Evolutionary conservation across 2,888 invertebrate species (phyloP).

Genomic region (Gymnocheta viridis): DNA sequence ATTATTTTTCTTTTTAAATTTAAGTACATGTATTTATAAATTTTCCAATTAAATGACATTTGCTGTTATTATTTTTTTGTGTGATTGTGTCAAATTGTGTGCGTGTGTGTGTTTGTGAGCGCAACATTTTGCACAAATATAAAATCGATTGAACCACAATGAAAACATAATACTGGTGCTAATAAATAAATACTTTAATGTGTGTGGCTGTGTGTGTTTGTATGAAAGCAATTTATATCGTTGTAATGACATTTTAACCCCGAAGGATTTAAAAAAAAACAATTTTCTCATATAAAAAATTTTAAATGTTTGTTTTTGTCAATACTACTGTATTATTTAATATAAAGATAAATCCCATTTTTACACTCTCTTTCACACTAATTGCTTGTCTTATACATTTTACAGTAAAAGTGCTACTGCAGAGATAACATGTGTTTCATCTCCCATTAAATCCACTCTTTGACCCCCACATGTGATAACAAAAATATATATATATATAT

Average conservation of each 20-base stretch:
- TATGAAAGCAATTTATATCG: not conserved
- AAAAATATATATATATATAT: too few species aligned
- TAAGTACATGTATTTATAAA: too few species aligned
- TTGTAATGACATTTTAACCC: conserved; percentile 42
- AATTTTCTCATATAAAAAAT: not conserved
- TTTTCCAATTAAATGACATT: not conserved
- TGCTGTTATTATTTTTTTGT: not conserved
- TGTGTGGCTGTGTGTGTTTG: not conserved
- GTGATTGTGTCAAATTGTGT: not conserved
- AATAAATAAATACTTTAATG: not conserved
- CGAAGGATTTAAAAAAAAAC: conserved; percentile 15
- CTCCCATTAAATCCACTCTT: not conserved
- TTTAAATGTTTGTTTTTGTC: not conserved
- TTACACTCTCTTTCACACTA: not conserved
- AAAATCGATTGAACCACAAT: conserved; percentile 56
- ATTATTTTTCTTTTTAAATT: not conserved
- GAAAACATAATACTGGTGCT: conserved; percentile 27
- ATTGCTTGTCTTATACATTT: conserved; percentile 13
- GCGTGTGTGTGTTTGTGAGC: not conserved
- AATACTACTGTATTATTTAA: not conserved
- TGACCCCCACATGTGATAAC: not conserved
- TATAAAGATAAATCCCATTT: not conserved
- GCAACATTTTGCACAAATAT: conserved; percentile 22
- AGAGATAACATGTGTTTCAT: conserved; percentile 1
- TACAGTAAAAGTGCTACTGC: not conserved